Evolutionary conservation across 2,113 vertebrate genomes (phyloP).

Genomic region (Raphicerus campestris): DNA sequence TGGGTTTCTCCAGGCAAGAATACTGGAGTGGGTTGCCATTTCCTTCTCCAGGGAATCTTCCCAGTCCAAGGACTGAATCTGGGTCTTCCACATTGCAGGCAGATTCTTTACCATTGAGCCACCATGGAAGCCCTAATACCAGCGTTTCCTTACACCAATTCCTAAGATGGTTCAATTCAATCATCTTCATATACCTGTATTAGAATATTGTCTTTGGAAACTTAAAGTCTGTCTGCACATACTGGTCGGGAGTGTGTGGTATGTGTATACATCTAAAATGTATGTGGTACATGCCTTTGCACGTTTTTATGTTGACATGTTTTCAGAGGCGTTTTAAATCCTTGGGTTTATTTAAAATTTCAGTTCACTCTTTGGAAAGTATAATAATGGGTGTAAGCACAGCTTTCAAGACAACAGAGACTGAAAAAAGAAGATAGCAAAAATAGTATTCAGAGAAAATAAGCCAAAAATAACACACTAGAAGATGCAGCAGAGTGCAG

Average conservation of each 20-base stretch:
- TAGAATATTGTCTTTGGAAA: neutral
- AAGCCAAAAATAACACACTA: conserved; percentile 66
- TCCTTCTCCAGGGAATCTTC: neutral
- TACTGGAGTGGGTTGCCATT: neutral
- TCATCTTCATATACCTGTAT: neutral
- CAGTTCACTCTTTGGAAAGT: conserved; percentile 62
- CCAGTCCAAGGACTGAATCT: neutral
- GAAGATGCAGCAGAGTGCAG: conserved; percentile 37
- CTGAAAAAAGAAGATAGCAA: conserved; percentile 62
- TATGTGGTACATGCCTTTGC: conserved; percentile 1
- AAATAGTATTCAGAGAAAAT: conserved; percentile 71
- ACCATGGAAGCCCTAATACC: neutral
- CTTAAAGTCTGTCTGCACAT: neutral
- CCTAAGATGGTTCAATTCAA: neutral
- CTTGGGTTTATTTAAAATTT: conserved; percentile 67
- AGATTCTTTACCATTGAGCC: neutral
- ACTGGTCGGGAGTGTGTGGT: neutral
- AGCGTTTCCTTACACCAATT: neutral
- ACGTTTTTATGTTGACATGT: conserved; percentile 39
- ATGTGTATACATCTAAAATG: neutral
- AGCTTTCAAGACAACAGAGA: conserved; percentile 67
- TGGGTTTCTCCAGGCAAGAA: neutral
- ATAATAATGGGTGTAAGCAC: conserved; percentile 69
- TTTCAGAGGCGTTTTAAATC: conserved; percentile 51
- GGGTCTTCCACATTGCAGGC: neutral